A percentile compares a stretch with the other conserved stretches of the same genome.
These are phyloP conservation scores for Halcyon smyrnensis DNA, from an alignment of 2,797 vertebrate species.

Conservation along the genomic window DNA sequence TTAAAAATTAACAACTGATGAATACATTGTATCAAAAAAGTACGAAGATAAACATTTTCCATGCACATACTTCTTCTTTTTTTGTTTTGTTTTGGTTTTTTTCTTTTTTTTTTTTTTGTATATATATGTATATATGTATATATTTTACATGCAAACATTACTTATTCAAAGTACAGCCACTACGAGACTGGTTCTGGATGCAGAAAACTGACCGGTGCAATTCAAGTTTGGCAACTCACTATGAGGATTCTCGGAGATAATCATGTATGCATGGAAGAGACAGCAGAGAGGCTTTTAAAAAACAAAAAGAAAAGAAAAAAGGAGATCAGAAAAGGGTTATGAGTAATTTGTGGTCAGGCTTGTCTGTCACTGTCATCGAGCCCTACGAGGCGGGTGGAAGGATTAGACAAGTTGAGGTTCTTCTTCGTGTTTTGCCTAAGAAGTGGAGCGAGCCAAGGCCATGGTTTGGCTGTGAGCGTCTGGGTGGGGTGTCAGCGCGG, in stretches of 20 bases:
- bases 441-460: background rate
- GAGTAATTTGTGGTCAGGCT: slow-evolving; percentile 12
- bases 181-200: slow-evolving; percentile 83
- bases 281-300: slow-evolving; percentile 61
- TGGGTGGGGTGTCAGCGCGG: background rate
- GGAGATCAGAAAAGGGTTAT: background rate
- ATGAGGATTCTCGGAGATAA: slow-evolving; percentile 67
- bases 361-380: background rate
- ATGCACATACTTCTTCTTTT: slow-evolving; percentile 79
- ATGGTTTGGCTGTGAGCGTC: background rate
- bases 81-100: background rate
- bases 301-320: background rate
- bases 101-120: slow-evolving; percentile 51
- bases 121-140: slow-evolving; percentile 88
- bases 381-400: background rate
- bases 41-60: slow-evolving; percentile 88
- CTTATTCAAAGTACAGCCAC: slow-evolving; percentile 86
- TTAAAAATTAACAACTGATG: slow-evolving; percentile 93
- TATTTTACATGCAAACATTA: slow-evolving; percentile 93
- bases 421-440: background rate
- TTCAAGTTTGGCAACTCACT: slow-evolving; percentile 83
- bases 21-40: slow-evolving; percentile 95
- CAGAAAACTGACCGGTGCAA: slow-evolving; percentile 79
- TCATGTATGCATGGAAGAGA: slow-evolving; percentile 54
- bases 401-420: background rate